Evolutionary conservation across 1,140 invertebrate species (phyloP).

Genomic region (Dolichoris vasculosae): DNA sequence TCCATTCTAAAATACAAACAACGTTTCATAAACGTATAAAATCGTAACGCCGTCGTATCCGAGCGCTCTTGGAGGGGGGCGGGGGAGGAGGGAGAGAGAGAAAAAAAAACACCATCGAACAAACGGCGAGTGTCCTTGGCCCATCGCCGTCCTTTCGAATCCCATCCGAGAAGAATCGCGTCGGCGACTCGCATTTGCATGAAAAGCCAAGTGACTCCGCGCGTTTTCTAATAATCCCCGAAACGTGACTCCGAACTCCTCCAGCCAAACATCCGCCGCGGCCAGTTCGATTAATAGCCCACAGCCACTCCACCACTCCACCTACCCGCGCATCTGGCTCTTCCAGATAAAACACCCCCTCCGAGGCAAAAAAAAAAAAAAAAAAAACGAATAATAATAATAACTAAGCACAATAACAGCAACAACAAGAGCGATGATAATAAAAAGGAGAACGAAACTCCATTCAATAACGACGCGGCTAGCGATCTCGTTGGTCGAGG

Average conservation of each 20-base stretch:
- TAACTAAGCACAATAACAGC: no score
- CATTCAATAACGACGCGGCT: not conserved
- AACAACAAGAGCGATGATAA: not conserved
- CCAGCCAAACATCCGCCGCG: not conserved
- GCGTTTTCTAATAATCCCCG: conserved; percentile 29
- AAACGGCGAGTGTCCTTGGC: not conserved
- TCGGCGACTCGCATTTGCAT: not conserved
- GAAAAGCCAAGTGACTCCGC: not conserved
- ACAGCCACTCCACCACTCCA: no score
- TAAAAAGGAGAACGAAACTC: not conserved
- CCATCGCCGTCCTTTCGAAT: not conserved
- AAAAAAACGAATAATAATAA: no score
- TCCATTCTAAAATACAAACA: not conserved
- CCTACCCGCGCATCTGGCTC: not conserved
- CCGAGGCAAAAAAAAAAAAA: not conserved
- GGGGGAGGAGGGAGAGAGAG: no score
- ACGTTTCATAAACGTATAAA: not conserved
- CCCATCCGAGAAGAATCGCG: not conserved
- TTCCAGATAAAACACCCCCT: not conserved
- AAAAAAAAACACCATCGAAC: not conserved
- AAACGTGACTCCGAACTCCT: conserved; percentile 22
- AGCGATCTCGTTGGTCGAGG: no score
- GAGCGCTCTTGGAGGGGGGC: no score
- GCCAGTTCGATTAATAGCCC: conserved; percentile 3
- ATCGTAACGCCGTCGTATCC: not conserved